Evolutionary conservation across 2,113 vertebrate species (phyloP).

Genomic region (Ivindomyrus marchei): DNA sequence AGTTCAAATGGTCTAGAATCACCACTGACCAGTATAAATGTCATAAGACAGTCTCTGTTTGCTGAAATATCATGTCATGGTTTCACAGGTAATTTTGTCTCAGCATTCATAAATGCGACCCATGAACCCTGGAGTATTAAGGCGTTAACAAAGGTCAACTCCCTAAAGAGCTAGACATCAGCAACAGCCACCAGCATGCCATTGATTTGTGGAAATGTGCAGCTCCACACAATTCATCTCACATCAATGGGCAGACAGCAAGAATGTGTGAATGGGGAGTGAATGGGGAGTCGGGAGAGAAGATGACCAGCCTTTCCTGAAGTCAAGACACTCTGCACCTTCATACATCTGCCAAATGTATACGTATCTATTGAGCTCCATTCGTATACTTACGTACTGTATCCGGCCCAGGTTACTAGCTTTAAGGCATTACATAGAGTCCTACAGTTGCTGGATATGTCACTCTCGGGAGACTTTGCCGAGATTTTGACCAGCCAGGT

Average conservation of each 20-base stretch:
- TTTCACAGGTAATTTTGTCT: not conserved
- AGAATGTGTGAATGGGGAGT: not conserved
- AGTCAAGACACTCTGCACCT: not conserved
- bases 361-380: not conserved
- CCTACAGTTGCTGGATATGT: not conserved
- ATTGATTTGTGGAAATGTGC: not conserved
- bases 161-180: not conserved
- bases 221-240: not conserved
- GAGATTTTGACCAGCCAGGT: not conserved
- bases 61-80: not conserved
- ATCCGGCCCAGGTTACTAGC: not conserved
- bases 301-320: not conserved
- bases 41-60: not conserved
- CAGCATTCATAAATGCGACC: not conserved
- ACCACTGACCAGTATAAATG: not conserved
- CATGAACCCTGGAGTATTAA: not conserved
- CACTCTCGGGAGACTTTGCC: not conserved
- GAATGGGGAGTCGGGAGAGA: not conserved
- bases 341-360: not conserved
- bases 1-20: no score
- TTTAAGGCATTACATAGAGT: not conserved
- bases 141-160: not conserved
- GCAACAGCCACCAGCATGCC: not conserved
- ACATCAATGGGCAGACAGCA: not conserved
- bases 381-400: not conserved